Conservation (phyloP, 2,888 invertebrate species). For the Pomacea canaliculata region DNA sequence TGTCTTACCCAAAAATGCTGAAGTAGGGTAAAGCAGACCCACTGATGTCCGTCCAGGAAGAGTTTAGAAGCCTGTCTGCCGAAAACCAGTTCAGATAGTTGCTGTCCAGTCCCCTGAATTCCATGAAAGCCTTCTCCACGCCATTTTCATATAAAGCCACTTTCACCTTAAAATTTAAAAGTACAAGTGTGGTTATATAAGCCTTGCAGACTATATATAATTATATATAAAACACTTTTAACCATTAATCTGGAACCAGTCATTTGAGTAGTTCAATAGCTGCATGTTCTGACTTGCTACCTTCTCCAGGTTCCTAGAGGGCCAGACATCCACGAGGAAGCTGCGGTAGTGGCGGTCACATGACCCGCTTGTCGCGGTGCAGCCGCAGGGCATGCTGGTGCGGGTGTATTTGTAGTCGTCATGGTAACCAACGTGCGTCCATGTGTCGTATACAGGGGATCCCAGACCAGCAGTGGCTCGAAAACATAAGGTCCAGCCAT, state of each 20-base stretch:
- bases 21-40: conserved; percentile 13
- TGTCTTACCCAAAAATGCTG: conserved; percentile 15
- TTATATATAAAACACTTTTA: too few relatives aligned
- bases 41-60: conserved; percentile 20
- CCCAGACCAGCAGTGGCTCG: not conserved
- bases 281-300: not conserved
- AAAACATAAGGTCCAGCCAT: not conserved
- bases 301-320: not conserved
- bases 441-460: not conserved
- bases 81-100: conserved; percentile 25
- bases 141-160: conserved; percentile 1
- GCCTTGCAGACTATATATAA: too few relatives aligned
- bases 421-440: conserved; percentile 1
- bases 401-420: conserved; percentile 6
- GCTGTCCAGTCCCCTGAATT: conserved; percentile 15
- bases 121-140: conserved; percentile 11
- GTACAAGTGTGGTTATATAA: too few relatives aligned
- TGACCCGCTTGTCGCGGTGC: not conserved
- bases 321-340: not conserved
- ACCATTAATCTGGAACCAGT: too few relatives aligned
- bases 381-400: conserved; percentile 2
- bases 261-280: too few relatives aligned
- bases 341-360: conserved; percentile 11
- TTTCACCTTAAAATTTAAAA: not conserved
- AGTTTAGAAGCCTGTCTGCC: not conserved